Evolutionary conservation across 2,888 invertebrate genomes (phyloP).

Genomic region (Meliscaeva auricollis): DNA sequence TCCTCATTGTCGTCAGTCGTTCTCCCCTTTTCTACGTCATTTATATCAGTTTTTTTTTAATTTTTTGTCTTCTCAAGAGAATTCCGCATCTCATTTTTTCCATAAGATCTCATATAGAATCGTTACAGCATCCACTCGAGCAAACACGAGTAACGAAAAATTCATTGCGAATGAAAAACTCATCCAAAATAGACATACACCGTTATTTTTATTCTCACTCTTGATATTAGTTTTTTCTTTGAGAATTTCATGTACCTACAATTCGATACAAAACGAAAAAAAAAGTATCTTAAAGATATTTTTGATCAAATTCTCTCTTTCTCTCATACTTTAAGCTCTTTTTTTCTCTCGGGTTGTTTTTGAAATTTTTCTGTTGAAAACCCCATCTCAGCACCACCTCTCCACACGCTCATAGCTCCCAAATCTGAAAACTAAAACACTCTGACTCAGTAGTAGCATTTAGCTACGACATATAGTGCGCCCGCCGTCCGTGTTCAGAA

Average conservation of each 20-base stretch:
- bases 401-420: conserved; percentile 32
- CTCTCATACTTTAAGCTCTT: conserved; percentile 46
- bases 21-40: conserved; percentile 37
- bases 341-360: conserved; percentile 16
- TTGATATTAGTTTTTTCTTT: conserved; percentile 41
- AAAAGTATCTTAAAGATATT: conserved; percentile 57
- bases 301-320: conserved; percentile 44
- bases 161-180: conserved; percentile 65
- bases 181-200: conserved; percentile 58
- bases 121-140: conserved; percentile 41
- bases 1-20: conserved; percentile 10
- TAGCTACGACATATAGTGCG: conserved; percentile 69
- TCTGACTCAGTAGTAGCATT: conserved; percentile 65
- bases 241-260: conserved; percentile 44
- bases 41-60: conserved; percentile 14
- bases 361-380: conserved; percentile 35
- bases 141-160: neutral
- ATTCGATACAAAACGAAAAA: conserved; percentile 16
- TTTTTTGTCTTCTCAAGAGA: conserved; percentile 47
- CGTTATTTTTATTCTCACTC: conserved; percentile 59
- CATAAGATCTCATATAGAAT: conserved; percentile 29
- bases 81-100: conserved; percentile 51
- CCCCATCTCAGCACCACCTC: conserved; percentile 44
- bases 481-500: conserved; percentile 50
- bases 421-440: conserved; percentile 28